Evolutionary conservation across 2,888 invertebrate species (phyloP).

Genomic region (Papilio protenor): DNA sequence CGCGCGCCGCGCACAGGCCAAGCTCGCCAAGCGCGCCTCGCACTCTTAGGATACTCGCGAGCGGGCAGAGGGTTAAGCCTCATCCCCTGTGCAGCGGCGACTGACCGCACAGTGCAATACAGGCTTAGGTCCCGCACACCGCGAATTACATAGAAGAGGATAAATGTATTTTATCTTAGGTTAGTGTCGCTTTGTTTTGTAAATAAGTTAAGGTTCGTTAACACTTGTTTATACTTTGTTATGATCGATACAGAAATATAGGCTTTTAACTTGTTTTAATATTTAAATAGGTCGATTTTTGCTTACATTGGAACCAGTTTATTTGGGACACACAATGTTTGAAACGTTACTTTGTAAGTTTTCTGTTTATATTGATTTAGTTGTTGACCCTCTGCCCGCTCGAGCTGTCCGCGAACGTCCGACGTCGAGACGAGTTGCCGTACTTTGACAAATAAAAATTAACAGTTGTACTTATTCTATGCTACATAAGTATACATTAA

Average conservation of each 20-base stretch:
- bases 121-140: too few species aligned
- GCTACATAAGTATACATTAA: neutral
- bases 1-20: slow-evolving; percentile 57
- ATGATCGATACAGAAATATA: neutral
- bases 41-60: slow-evolving; percentile 44
- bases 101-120: too few species aligned
- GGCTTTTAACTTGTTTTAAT: neutral
- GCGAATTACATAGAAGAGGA: neutral
- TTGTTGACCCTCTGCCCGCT: slow-evolving; percentile 26
- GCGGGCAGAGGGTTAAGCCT: slow-evolving; percentile 3
- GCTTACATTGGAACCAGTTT: neutral
- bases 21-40: slow-evolving; percentile 56
- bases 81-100: neutral
- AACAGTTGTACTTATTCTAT: slow-evolving; percentile 34
- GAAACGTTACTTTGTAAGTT: neutral
- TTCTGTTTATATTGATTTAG: neutral
- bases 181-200: neutral
- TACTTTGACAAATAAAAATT: neutral
- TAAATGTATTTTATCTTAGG: neutral
- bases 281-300: neutral
- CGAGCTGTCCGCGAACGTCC: neutral
- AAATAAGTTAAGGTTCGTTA: neutral
- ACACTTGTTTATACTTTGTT: slow-evolving; percentile 4
- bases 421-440: neutral
- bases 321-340: neutral